Percentiles rank a stretch among this genome's conserved stretches.
Evolutionary conservation across 1,140 invertebrate genomes (phyloP).

Genomic region (Cotesia vestalis): DNA sequence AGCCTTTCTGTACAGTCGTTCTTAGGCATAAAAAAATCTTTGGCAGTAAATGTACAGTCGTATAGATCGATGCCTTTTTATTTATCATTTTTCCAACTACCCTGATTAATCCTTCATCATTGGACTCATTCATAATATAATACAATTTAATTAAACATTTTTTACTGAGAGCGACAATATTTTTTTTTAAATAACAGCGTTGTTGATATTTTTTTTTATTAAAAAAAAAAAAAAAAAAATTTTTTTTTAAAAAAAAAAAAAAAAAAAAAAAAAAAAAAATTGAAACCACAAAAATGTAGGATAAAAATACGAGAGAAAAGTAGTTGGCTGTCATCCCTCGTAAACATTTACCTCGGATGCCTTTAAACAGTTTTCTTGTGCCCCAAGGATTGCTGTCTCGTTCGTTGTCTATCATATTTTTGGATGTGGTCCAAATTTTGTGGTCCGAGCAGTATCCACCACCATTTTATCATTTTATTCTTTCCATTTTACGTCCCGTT

Average conservation of each 20-base stretch:
- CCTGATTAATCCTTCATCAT: conserved; percentile 25
- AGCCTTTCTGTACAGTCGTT: conserved; percentile 17
- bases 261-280: conserved; percentile 28
- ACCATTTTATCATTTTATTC: conserved; percentile 28
- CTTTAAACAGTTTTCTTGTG: conserved; percentile 36
- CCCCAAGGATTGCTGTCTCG: conserved; percentile 34
- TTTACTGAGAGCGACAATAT: no score
- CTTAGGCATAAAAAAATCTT: neutral
- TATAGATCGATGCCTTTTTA: conserved; percentile 3
- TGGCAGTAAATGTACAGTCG: conserved; percentile 21
- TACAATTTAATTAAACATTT: no score
- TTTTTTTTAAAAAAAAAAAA: no score
- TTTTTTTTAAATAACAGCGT: no score
- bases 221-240: no score
- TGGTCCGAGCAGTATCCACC: conserved; percentile 27
- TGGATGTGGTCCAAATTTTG: conserved; percentile 39
- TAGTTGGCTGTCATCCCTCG: conserved; percentile 30
- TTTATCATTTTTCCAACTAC: conserved; percentile 22
- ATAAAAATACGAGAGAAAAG: conserved; percentile 18
- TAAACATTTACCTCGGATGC: conserved; percentile 32
- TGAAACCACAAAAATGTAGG: neutral
- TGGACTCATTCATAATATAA: no score
- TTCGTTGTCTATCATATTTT: conserved; percentile 42
- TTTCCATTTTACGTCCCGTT: conserved; percentile 4
- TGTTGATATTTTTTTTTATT: no score